These are phyloP conservation scores for Danio kyathit DNA, from an alignment of 2,797 vertebrate species.

Conservation along the genomic window DNA sequence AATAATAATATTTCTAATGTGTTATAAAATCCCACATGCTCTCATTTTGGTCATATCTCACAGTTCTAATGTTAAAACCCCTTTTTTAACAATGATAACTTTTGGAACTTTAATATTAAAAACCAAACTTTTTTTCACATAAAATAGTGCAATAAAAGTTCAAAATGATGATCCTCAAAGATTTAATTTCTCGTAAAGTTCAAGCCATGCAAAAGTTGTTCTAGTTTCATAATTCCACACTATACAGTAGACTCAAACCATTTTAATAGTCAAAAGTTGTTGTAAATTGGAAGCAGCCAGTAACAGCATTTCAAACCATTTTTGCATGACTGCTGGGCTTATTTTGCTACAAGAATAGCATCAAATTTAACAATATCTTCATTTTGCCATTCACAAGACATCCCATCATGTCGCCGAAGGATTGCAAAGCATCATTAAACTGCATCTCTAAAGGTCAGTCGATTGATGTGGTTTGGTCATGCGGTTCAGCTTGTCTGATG, in stretches of 20 bases:
- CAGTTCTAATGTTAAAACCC: not conserved
- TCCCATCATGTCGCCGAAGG: not conserved
- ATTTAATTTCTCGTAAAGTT: not conserved
- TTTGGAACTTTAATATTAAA: not conserved
- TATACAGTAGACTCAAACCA: not conserved
- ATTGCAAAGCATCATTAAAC: conserved; percentile 14
- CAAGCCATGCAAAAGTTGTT: not conserved
- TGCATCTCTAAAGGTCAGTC: conserved; percentile 26
- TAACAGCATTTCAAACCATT: not conserved
- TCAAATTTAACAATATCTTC: not conserved
- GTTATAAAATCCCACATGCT: not conserved
- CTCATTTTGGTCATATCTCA: not conserved
- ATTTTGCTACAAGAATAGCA: not conserved
- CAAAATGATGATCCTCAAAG: not conserved
- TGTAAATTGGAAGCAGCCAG: not conserved
- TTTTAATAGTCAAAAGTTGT: conserved; percentile 16
- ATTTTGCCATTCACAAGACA: not conserved
- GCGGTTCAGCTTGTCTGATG: conserved; percentile 25
- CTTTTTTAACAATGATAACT: not conserved
- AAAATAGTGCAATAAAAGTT: not conserved
- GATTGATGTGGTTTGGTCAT: conserved; percentile 13
- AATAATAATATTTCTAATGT: no score
- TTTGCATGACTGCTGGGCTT: conserved; percentile 6
- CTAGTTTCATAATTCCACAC: not conserved
- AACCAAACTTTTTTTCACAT: not conserved